Conservation (phyloP, 2,888 invertebrate genomes). For the Oscheius sp. region DNA sequence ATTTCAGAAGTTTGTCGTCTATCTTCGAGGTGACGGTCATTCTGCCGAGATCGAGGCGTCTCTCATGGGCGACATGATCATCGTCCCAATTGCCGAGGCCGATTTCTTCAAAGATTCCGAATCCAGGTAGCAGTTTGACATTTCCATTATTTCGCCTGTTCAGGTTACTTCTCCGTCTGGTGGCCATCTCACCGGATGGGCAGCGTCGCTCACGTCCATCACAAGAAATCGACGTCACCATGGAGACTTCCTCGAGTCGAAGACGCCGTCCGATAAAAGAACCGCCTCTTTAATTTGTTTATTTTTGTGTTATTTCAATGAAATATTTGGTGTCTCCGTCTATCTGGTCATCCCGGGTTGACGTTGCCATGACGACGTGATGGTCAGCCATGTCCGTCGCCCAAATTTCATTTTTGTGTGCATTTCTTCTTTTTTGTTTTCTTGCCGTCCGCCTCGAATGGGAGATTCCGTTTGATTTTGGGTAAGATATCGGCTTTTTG, state of each 20-base stretch:
- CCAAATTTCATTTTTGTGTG: neutral
- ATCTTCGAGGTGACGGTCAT: conserved; percentile 11
- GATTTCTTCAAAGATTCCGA: conserved; percentile 6
- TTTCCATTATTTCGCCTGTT: neutral
- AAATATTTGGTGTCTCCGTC: neutral
- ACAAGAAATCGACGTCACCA: conserved; percentile 8
- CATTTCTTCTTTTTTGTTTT: neutral
- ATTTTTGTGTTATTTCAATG: too few relatives aligned
- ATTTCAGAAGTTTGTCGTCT: conserved; percentile 12
- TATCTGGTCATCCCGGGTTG: too few relatives aligned
- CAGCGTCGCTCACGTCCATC: conserved; percentile 16
- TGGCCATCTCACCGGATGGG: conserved; percentile 11
- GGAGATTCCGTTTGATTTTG: conserved; percentile 22
- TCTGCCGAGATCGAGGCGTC: neutral
- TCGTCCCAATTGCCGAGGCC: conserved; percentile 9
- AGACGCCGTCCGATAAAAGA: conserved; percentile 26
- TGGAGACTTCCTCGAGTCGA: conserved; percentile 2
- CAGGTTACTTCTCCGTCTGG: neutral
- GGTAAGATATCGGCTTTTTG: neutral
- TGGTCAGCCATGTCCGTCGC: conserved; percentile 5
- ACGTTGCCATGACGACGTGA: conserved; percentile 7
- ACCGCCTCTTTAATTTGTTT: conserved; percentile 30
- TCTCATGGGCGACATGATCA: conserved; percentile 1
- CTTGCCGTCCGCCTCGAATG: neutral
- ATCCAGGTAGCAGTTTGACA: neutral